Conservation (phyloP, 2,797 vertebrate species). For the Florisuga fusca region DNA sequence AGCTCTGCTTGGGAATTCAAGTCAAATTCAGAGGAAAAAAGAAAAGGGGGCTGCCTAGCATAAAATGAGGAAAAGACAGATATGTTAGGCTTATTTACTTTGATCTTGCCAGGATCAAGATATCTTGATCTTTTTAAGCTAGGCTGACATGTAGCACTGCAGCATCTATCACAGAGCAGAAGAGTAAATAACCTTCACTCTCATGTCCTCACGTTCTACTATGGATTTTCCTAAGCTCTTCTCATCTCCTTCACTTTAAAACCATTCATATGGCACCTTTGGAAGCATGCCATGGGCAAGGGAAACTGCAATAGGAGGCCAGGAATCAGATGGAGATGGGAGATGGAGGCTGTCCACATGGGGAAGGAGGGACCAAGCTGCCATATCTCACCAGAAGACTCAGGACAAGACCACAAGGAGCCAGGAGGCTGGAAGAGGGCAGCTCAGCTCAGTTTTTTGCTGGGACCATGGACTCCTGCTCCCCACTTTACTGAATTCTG, state of each 20-base stretch:
- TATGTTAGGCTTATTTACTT: neutral
- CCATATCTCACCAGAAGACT: neutral
- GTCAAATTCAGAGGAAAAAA: neutral
- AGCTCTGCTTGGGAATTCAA: neutral
- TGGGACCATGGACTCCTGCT: neutral
- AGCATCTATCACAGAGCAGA: neutral
- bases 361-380: neutral
- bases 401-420: neutral
- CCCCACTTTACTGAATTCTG: neutral
- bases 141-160: neutral
- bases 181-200: neutral
- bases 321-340: neutral
- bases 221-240: neutral
- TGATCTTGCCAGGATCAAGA: neutral
- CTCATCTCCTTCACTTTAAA: neutral
- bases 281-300: neutral
- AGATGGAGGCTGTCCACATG: neutral
- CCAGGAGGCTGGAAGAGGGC: neutral
- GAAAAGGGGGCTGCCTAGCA: neutral
- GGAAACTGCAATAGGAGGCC: neutral
- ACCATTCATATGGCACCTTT: neutral
- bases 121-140: neutral
- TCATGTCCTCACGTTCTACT: neutral
- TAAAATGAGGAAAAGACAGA: neutral
- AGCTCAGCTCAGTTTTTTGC: neutral